Conservation (phyloP, 2,113 vertebrate genomes). For the Alouatta palliata region DNA sequence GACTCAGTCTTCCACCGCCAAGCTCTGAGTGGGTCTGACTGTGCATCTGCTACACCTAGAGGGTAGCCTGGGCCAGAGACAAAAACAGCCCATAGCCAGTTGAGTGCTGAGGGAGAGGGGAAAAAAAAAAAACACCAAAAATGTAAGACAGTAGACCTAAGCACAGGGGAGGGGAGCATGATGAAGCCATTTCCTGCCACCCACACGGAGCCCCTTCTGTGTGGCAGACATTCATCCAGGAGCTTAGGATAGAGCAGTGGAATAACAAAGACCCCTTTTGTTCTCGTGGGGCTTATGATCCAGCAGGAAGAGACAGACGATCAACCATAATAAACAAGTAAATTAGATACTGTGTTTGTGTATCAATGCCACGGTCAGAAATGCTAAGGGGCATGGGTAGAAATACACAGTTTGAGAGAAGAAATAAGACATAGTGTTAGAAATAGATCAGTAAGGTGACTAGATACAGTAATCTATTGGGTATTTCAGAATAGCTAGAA, state of each 20-base stretch:
- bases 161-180: too few species aligned
- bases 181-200: not conserved
- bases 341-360: not conserved
- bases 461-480: not conserved
- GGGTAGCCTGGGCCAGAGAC: not conserved
- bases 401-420: not conserved
- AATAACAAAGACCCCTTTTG: not conserved
- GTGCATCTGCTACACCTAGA: not conserved
- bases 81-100: not conserved
- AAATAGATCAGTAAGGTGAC: not conserved
- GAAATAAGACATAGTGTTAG: not conserved
- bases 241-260: not conserved
- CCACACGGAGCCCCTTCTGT: not conserved
- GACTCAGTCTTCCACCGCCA: not conserved
- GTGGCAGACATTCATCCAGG: not conserved
- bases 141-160: not conserved
- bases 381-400: not conserved
- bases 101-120: too few species aligned
- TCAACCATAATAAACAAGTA: not conserved
- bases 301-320: not conserved
- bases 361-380: not conserved
- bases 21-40: not conserved
- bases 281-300: rapidly evolving
- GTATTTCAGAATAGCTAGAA: not conserved
- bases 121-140: not conserved